Conservation (phyloP, 2,113 vertebrate genomes). For the Euleptes europaea region DNA sequence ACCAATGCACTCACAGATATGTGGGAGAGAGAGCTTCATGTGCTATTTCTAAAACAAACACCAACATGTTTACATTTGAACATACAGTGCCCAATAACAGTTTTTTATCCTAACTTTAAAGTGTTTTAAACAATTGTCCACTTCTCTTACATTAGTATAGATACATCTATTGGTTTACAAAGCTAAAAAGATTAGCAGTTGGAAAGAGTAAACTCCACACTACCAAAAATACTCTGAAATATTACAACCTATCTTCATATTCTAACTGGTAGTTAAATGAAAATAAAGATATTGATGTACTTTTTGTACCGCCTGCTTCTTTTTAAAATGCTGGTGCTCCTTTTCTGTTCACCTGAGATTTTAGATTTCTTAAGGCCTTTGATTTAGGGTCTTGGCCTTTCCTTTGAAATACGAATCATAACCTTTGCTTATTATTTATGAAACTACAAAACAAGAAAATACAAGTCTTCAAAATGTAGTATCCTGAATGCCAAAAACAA, state of each 20-base stretch:
- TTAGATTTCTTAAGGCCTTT: neutral
- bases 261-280: neutral
- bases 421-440: conserved; percentile 35
- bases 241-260: neutral
- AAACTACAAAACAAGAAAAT: conserved; percentile 37
- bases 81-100: neutral
- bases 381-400: neutral
- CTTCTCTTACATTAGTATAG: neutral
- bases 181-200: neutral
- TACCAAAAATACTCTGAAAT: neutral
- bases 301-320: neutral
- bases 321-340: neutral
- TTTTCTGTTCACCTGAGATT: neutral
- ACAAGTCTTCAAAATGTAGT: neutral
- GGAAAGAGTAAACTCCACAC: neutral
- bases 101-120: neutral
- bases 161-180: neutral
- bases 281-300: conserved; percentile 1
- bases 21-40: neutral
- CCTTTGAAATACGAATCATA: conserved; percentile 26
- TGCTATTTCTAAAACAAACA: neutral
- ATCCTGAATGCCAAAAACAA: neutral
- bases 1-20: neutral
- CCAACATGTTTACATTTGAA: neutral
- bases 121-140: neutral